A percentile compares a stretch with the other conserved stretches of the same genome.
phyloP scores from a whole-genome alignment of 2,888 invertebrate genomes.

The Pseudeuparius sepicola region DNA sequence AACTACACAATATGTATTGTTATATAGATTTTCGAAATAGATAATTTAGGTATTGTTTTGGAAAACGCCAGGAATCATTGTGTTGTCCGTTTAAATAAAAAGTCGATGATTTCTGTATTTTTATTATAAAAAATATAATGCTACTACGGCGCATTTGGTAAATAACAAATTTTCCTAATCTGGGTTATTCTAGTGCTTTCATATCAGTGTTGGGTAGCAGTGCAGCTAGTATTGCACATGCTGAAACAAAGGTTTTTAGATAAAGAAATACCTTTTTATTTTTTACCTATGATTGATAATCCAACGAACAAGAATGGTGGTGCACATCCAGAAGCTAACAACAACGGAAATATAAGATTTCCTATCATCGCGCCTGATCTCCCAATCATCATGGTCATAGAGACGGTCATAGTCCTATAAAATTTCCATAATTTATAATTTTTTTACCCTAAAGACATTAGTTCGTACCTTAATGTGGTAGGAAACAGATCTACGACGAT shows the following conservation, averaged over 20 bases:
- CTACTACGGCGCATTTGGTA: too few species aligned
- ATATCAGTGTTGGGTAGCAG: conserved; percentile 30
- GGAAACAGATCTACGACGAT: conserved; percentile 56
- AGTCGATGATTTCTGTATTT: too few species aligned
- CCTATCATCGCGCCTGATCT: conserved; percentile 60
- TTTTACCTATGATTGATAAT: conserved; percentile 48
- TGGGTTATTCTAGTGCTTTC: conserved; percentile 28
- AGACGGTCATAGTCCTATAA: conserved; percentile 61
- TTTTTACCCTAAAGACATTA: neutral
- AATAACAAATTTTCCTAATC: too few species aligned
- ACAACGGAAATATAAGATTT: conserved; percentile 59
- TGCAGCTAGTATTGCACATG: conserved; percentile 25
- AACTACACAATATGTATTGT: too few species aligned
- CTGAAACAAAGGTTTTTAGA: conserved; percentile 26
- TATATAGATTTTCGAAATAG: too few species aligned
- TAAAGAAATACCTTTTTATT: too few species aligned
- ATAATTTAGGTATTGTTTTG: too few species aligned
- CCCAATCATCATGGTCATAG: conserved; percentile 60
- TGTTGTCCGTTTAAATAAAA: too few species aligned
- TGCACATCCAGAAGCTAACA: conserved; percentile 57
- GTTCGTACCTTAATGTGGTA: conserved; percentile 49
- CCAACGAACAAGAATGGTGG: conserved; percentile 64
- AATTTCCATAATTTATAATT: conserved; percentile 7
- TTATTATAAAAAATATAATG: too few species aligned
- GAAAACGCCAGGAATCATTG: too few species aligned